Percentiles rank a stretch among this genome's conserved stretches.
These are phyloP conservation scores for Calliphora vicina DNA, from an alignment of 1,140 invertebrate species.

Conservation along the genomic window DNA sequence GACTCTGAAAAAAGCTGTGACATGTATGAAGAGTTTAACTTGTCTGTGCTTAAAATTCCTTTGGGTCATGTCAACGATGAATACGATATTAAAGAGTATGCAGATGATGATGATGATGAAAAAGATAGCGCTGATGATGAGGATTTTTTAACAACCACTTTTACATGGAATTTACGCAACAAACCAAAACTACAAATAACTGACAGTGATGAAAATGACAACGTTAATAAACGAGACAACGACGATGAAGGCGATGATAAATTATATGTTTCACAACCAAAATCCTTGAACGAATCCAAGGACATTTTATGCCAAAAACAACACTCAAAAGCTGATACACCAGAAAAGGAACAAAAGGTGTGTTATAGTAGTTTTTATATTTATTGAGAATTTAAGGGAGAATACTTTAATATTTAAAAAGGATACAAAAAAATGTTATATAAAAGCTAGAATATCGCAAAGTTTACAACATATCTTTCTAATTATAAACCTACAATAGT, in stretches of 20 bases:
- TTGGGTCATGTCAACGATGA: not conserved
- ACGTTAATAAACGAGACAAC: slow-evolving; percentile 29
- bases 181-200: slow-evolving; percentile 55
- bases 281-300: not conserved
- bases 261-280: not conserved
- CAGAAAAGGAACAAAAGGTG: slow-evolving; percentile 10
- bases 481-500: too few species aligned
- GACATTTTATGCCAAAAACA: not conserved
- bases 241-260: slow-evolving; percentile 22
- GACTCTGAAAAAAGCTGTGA: not conserved
- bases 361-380: not conserved
- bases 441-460: too few species aligned
- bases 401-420: too few species aligned
- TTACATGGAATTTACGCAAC: slow-evolving; percentile 58
- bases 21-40: slow-evolving; percentile 3
- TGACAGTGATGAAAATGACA: slow-evolving; percentile 35
- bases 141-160: slow-evolving; percentile 58
- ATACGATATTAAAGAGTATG: slow-evolving; percentile 33
- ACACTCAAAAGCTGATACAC: not conserved
- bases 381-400: too few species aligned
- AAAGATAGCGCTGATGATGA: slow-evolving; percentile 41
- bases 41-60: not conserved
- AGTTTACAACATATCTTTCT: too few species aligned
- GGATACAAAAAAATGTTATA: too few species aligned
- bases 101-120: slow-evolving; percentile 6